Evolutionary conservation across 2,888 invertebrate genomes (phyloP).

Genomic region (Trissolcus japonicus): DNA sequence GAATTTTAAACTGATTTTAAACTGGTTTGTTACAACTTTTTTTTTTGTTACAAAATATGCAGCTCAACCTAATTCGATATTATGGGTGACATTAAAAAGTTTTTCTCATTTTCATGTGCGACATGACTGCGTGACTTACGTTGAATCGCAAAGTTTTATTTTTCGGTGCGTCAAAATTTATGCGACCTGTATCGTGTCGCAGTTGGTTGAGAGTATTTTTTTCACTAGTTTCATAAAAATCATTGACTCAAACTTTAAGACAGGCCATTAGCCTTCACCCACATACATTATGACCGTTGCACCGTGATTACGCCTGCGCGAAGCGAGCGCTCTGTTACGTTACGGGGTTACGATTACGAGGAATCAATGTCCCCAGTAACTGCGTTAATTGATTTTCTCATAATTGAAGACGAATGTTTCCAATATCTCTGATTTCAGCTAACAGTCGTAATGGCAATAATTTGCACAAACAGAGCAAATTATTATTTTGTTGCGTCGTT

Average conservation of each 20-base stretch:
- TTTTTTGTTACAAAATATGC: too few relatives aligned
- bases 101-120: too few relatives aligned
- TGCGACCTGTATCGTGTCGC: too few relatives aligned
- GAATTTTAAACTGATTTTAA: too few relatives aligned
- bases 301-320: constrained; percentile 40
- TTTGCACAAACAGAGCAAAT: not conserved
- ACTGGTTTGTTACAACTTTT: too few relatives aligned
- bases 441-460: not conserved
- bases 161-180: too few relatives aligned
- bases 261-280: constrained; percentile 68
- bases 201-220: constrained; percentile 2
- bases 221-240: constrained; percentile 61
- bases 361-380: constrained; percentile 26
- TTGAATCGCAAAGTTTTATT: too few relatives aligned
- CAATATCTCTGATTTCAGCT: not conserved
- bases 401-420: constrained; percentile 10
- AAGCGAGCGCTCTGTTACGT: constrained; percentile 11
- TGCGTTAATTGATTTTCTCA: constrained; percentile 39
- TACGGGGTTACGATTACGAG: constrained; percentile 18
- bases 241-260: constrained; percentile 67
- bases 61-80: too few relatives aligned
- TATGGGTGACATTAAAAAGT: too few relatives aligned
- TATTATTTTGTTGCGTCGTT: not conserved
- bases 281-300: constrained; percentile 58
- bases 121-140: too few relatives aligned